Percentiles rank a stretch among this genome's conserved stretches.
These are phyloP conservation scores for Leptinotarsa defecta DNA, from an alignment of 1,140 invertebrate genomes.

Conservation along the genomic window DNA sequence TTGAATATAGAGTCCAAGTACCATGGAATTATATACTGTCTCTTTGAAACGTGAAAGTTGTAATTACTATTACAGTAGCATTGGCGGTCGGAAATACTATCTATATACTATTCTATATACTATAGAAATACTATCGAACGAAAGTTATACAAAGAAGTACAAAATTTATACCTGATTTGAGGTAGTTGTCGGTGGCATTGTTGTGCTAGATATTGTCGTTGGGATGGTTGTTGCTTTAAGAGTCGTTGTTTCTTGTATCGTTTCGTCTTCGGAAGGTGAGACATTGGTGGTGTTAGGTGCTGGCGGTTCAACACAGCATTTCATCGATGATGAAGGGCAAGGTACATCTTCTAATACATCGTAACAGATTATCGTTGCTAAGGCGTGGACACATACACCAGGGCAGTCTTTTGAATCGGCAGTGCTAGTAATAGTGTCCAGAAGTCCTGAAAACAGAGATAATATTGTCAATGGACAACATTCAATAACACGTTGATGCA, in stretches of 20 bases:
- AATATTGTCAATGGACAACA: too few relatives aligned
- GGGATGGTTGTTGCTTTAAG: conserved; percentile 54
- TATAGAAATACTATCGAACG: too few relatives aligned
- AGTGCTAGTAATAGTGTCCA: conserved; percentile 82
- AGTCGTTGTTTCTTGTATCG: conserved; percentile 55
- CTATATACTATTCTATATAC: too few relatives aligned
- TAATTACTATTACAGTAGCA: not conserved
- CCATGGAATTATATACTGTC: too few relatives aligned
- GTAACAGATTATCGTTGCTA: conserved; percentile 82
- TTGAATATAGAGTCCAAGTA: too few relatives aligned
- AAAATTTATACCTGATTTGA: conserved; percentile 37
- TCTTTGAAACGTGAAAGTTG: too few relatives aligned
- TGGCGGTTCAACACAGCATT: conserved; percentile 76
- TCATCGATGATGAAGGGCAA: conserved; percentile 77
- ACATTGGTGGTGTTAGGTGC: conserved; percentile 53
- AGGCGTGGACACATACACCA: conserved; percentile 80
- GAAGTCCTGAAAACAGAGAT: conserved; percentile 63
- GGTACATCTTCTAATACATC: conserved; percentile 79
- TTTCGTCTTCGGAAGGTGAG: conserved; percentile 44
- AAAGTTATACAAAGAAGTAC: too few relatives aligned
- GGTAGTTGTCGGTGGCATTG: conserved; percentile 33
- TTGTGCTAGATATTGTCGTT: conserved; percentile 46
- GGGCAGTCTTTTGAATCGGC: conserved; percentile 83
- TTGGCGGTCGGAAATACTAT: too few relatives aligned
- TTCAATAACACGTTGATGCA: too few relatives aligned